phyloP scores from a whole-genome alignment of 2,797 vertebrate species.

The Bufotes viridis region DNA sequence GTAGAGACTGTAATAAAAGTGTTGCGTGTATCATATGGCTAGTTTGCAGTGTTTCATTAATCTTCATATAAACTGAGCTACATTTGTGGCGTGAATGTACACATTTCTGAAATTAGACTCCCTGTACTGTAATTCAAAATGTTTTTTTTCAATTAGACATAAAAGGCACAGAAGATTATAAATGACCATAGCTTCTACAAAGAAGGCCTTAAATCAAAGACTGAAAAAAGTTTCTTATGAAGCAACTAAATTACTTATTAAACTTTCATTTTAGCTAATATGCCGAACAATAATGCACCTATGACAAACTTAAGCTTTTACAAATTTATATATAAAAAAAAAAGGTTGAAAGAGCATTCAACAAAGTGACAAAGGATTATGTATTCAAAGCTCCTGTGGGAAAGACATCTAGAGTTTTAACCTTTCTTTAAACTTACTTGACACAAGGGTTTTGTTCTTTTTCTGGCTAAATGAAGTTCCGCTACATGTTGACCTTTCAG shows the following conservation, averaged over 20 bases:
- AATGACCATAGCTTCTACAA: neutral
- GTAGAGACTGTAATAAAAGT: conserved; percentile 8
- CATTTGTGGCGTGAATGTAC: neutral
- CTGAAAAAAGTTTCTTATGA: neutral
- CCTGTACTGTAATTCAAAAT: neutral
- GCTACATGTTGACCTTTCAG: neutral
- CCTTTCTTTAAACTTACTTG: conserved; percentile 1
- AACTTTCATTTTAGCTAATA: neutral
- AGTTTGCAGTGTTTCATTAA: conserved; percentile 14
- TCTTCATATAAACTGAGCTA: neutral
- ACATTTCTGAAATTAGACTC: neutral
- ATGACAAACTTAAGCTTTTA: neutral
- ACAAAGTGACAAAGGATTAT: neutral
- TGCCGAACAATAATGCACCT: neutral
- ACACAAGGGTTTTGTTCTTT: conserved; percentile 5
- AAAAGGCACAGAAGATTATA: neutral
- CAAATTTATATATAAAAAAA: neutral
- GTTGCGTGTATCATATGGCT: conserved; percentile 12
- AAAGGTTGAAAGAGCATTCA: neutral
- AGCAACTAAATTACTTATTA: neutral
- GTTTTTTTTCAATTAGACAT: conserved; percentile 11
- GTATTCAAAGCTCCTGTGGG: conserved; percentile 1
- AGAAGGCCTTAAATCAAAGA: neutral
- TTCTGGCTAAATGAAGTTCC: neutral
- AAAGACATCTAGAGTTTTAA: neutral